Base-by-base conservation (phyloP, 2,797 vertebrate genomes). In the Macropus fuliginosus region DNA sequence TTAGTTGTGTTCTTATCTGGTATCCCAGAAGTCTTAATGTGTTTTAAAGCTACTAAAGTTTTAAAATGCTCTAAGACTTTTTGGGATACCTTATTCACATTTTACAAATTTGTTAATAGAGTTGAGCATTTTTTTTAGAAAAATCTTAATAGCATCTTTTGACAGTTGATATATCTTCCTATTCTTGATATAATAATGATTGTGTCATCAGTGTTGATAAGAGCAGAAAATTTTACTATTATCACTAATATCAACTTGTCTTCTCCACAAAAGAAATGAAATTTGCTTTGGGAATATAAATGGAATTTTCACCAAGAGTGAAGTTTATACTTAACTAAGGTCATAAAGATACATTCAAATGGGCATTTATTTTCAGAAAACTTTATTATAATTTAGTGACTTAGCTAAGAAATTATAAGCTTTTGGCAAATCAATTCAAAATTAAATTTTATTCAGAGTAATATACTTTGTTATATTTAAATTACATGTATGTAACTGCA, bases 401-500 rank as follows among this genome's bases (percentile, higher is more conserved):
- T 59, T 54, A 95, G 87, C 95, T 97, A 96, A 97, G 93, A 95
- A 93, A 55, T 87, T 92, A 54, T 94, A 95, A 40, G 9, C 28
- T 93, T 95, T 94, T 94, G n/a, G n/a, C 93, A 92, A 94, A 95
- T 96, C 57, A 74, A 4, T 91, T 90, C 52, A 16, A 97, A 95
- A 96, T 54, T 87, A 90, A 92, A 0, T 96, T 95, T 3, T 94
- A 94, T 96, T 93, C 27, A 94, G 46, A 96, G 14, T 91, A 16
- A 74, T 81, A 56, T 97, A 11, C 11, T 92, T 96, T 96, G 92
- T 46, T 91, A 54, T 96, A 52, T 92, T 94, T 97, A 66, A 95
- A 81, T 91, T 93, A 87, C 91, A 55, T 97, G 29, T 81, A 46
- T 81, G 3, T 81, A 46, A 46, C 21, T 87, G 74, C 21, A 54